Conservation (phyloP, 2,888 invertebrate genomes). For the Ptychoptera contaminata region DNA sequence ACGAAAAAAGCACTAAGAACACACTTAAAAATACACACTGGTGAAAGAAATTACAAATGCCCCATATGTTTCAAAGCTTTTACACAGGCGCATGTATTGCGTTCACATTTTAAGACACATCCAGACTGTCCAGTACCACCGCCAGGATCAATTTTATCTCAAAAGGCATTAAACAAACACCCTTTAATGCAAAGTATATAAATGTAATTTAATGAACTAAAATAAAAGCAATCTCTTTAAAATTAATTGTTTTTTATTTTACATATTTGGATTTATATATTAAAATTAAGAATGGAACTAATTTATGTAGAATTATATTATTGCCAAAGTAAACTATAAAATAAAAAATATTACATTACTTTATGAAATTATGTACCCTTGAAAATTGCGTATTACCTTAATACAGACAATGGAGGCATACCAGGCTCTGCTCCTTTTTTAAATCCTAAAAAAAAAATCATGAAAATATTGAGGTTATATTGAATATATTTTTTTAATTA, state of each 20-base stretch:
- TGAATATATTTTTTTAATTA: slow-evolving; percentile 19
- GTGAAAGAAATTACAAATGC: slow-evolving; percentile 8
- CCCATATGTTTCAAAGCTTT: slow-evolving; percentile 6
- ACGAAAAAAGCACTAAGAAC: slow-evolving; percentile 4
- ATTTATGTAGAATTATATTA: slow-evolving; percentile 12
- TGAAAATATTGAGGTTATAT: background rate
- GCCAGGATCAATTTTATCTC: slow-evolving; percentile 6
- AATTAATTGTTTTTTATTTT: too few relatives aligned
- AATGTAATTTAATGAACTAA: background rate
- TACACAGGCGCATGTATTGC: slow-evolving; percentile 7
- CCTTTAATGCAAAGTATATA: background rate
- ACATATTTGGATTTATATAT: too few relatives aligned
- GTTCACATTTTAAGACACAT: slow-evolving; percentile 8
- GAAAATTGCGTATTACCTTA: slow-evolving; percentile 29
- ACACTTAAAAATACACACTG: slow-evolving; percentile 8
- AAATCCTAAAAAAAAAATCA: slow-evolving; percentile 35
- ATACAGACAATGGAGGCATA: slow-evolving; percentile 42
- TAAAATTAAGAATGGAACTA: too few relatives aligned
- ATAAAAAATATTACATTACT: background rate
- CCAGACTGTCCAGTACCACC: slow-evolving; percentile 6
- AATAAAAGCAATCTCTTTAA: background rate
- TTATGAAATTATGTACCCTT: too few relatives aligned
- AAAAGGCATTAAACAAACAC: slow-evolving; percentile 3
- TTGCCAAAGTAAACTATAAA: slow-evolving; percentile 23
- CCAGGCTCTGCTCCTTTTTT: slow-evolving; percentile 51